phyloP scores from a whole-genome alignment of 2,888 invertebrate genomes.

The Athalia cordata region DNA sequence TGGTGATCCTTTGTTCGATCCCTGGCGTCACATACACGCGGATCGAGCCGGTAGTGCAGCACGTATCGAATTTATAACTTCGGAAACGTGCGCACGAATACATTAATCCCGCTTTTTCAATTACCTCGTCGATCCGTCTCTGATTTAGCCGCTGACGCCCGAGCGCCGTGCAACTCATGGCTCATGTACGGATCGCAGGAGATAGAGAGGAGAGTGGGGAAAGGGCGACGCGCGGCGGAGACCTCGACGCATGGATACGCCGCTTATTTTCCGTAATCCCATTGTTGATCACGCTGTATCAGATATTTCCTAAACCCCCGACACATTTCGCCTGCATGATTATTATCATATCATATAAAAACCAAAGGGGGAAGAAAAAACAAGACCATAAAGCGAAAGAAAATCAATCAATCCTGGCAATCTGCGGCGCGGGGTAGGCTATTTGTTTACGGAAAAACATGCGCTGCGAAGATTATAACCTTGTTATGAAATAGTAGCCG shows the following conservation, averaged over 20 bases:
- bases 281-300: slow-evolving; percentile 31
- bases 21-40: not conserved
- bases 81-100: slow-evolving; percentile 45
- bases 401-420: too few relatives aligned
- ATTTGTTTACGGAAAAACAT: too few relatives aligned
- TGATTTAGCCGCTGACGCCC: slow-evolving; percentile 34
- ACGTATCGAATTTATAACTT: slow-evolving; percentile 42
- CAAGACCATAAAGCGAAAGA: too few relatives aligned
- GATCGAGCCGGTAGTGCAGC: not conserved
- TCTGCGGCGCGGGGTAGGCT: too few relatives aligned
- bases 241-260: slow-evolving; percentile 34
- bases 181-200: not conserved
- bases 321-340: not conserved
- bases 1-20: slow-evolving; percentile 33
- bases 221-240: not conserved
- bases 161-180: not conserved
- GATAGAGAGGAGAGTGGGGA: not conserved
- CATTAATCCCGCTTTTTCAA: slow-evolving; percentile 46
- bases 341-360: not conserved
- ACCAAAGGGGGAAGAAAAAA: too few relatives aligned
- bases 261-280: slow-evolving; percentile 38
- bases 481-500: too few relatives aligned
- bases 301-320: slow-evolving; percentile 31
- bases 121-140: slow-evolving; percentile 45
- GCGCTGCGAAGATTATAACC: too few relatives aligned